Base-by-base conservation (phyloP, 2,888 invertebrate genomes). In the Drosophila prolongata region DNA sequence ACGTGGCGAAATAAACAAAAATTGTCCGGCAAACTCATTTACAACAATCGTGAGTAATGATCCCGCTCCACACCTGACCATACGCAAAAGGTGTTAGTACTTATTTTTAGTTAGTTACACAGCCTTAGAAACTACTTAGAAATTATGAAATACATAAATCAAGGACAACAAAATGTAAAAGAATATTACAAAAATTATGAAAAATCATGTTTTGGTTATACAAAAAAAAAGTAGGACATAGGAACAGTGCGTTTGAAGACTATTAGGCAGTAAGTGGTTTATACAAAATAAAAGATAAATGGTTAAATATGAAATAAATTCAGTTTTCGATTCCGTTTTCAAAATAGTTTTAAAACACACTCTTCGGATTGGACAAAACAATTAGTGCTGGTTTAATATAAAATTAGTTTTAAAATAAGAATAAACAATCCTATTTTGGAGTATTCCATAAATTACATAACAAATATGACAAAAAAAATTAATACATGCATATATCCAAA, bases 41-140 rank as follows among this genome's bases (percentile, higher is more conserved):
- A 49, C 37, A 68, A 58, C 47, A 59, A 37, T 64, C 24, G 30
- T 38, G 47, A 37, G 19, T 50, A 35, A 42, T 10, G 11, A n/a
- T 55, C 30, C 55, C 43, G 43, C 11, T 44, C 30, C 49, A 50
- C 27, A 50, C 52, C 65, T 49, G 47, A 47, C 42, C 43, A 44
- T 55, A 59, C 42, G 46, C 52, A 27, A 54, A 55, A 55, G n/a
- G 27, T 58, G 59, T 68, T 54, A 38, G 42, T 58, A 69, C 54
- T 68, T 69, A 34, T 43, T 52, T 58, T 85, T 79, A 72, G 78
- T 86, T 80, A 80, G 85, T 83, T 80, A 87, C 86, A 87, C 86
- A 87, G 86, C 86, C 86, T 87, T 89, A 87, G 87, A 89, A 79
- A 79, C 86, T 86, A 86, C 87, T 78, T 88, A 83, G 60, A 10